phyloP scores from a whole-genome alignment of 2,113 vertebrate species.

The Sebastes fasciatus region DNA sequence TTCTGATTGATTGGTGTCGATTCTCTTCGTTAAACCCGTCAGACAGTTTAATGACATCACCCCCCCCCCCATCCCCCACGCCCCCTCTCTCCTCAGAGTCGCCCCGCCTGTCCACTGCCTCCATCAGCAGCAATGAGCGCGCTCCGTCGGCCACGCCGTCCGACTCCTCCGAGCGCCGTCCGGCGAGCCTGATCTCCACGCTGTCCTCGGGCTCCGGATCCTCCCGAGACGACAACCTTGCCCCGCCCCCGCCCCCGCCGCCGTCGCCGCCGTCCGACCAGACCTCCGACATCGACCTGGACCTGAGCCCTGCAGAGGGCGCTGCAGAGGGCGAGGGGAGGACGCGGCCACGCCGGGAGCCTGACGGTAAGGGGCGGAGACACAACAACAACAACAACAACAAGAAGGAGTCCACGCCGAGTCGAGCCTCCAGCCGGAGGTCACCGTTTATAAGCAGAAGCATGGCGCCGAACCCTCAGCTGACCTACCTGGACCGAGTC shows the following conservation, averaged over 20 bases:
- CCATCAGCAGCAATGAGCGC: slow-evolving; percentile 84
- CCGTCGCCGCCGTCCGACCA: slow-evolving; percentile 30
- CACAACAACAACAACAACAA: slow-evolving; percentile 75
- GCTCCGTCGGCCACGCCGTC: slow-evolving; percentile 77
- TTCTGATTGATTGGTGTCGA: too few relatives aligned
- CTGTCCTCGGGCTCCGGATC: slow-evolving; percentile 82
- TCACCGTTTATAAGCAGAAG: slow-evolving; percentile 40
- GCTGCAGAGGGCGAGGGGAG: not conserved
- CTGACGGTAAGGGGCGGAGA: not conserved
- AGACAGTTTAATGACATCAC: not conserved
- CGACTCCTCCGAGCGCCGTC: slow-evolving; percentile 75
- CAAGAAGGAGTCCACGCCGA: slow-evolving; percentile 59
- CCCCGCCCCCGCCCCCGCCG: slow-evolving; percentile 33
- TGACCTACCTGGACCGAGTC: slow-evolving; percentile 91
- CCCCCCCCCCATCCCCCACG: not conserved
- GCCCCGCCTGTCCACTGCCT: slow-evolving; percentile 77
- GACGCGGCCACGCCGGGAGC: not conserved
- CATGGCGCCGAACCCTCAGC: slow-evolving; percentile 80
- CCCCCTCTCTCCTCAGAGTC: slow-evolving; percentile 68
- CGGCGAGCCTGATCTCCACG: slow-evolving; percentile 75
- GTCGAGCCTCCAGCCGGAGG: slow-evolving; percentile 11
- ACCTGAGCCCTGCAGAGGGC: slow-evolving; percentile 30
- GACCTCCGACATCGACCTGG: slow-evolving; percentile 43
- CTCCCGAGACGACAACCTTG: slow-evolving; percentile 70
- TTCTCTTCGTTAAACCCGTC: not conserved